Conservation (phyloP, 2,113 vertebrate genomes). For the Heliornis fulica region DNA sequence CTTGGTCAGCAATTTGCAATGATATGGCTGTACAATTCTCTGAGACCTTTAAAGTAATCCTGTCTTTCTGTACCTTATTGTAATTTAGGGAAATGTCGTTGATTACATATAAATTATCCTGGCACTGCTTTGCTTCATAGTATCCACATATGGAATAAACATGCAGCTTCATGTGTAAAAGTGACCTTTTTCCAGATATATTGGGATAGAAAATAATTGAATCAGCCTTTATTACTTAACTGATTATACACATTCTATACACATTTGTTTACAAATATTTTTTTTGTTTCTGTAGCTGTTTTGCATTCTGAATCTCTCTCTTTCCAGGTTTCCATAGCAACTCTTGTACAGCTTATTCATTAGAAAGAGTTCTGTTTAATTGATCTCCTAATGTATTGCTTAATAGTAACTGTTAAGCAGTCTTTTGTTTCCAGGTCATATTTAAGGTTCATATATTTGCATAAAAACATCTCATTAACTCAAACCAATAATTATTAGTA, state of each 20-base stretch:
- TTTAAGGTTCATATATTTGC: conserved; percentile 90
- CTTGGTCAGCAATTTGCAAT: background rate
- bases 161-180: background rate
- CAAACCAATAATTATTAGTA: conserved; percentile 92
- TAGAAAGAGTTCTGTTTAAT: conserved; percentile 94
- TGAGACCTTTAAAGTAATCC: conserved; percentile 7
- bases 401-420: conserved; percentile 89
- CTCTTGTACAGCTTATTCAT: conserved; percentile 78
- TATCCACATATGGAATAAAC: conserved; percentile 25
- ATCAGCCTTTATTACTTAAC: conserved; percentile 61
- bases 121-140: background rate
- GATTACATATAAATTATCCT: background rate
- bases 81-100: background rate
- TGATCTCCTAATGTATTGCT: conserved; percentile 97
- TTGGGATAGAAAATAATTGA: background rate
- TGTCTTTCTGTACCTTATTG: background rate
- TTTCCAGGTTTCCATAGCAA: conserved; percentile 84
- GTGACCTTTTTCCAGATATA: background rate
- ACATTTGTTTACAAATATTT: conserved; percentile 81
- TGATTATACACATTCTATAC: conserved; percentile 70
- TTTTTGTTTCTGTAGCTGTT: conserved; percentile 68
- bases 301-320: conserved; percentile 73
- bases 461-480: conserved; percentile 91
- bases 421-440: conserved; percentile 98
- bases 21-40: background rate